Evolutionary conservation across 2,113 vertebrate species (phyloP).

Genomic region (Chionomys nivalis): DNA sequence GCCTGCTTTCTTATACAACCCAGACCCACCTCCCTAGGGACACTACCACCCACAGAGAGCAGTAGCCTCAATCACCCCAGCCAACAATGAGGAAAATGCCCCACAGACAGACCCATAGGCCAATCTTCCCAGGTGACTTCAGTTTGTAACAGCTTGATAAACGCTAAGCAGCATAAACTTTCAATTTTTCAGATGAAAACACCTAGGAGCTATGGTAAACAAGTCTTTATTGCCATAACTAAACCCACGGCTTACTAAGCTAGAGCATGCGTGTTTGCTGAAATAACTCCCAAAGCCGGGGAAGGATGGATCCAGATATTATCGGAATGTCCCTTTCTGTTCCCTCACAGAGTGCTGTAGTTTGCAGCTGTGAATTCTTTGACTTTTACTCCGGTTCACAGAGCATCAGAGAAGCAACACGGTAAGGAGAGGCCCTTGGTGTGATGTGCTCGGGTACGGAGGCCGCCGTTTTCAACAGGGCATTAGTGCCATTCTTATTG

Average conservation of each 20-base stretch:
- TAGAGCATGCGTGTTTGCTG: background rate
- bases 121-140: background rate
- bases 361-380: background rate
- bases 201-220: background rate
- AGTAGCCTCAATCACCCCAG: no score
- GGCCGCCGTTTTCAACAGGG: background rate
- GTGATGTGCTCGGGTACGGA: background rate
- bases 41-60: background rate
- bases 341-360: background rate
- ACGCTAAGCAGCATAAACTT: background rate
- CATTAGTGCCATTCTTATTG: background rate
- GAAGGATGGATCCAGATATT: background rate
- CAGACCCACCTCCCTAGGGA: background rate
- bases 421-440: background rate
- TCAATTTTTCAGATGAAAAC: conserved; percentile 56
- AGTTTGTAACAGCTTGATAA: background rate
- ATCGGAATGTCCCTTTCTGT: background rate
- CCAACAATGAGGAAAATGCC: background rate
- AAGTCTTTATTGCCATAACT: background rate
- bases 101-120: background rate
- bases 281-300: background rate
- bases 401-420: background rate
- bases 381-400: background rate
- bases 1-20: background rate
- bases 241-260: background rate